phyloP scores from a whole-genome alignment of 1,140 invertebrate species.

The Ruditapes philippinarum region DNA sequence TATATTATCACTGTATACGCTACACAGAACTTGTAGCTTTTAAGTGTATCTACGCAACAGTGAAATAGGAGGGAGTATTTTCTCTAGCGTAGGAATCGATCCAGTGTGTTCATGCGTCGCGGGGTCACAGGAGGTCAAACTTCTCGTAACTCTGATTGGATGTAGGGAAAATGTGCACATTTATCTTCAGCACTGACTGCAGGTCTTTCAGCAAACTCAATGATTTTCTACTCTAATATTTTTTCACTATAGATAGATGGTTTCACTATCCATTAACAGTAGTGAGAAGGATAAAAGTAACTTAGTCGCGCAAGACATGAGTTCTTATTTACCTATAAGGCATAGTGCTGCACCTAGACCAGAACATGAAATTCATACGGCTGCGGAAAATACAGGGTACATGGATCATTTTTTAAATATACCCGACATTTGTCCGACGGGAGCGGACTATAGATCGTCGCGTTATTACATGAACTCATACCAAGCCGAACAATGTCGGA shows the following conservation, averaged over 20 bases:
- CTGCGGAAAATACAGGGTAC: constrained; percentile 79
- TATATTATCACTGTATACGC: constrained; percentile 76
- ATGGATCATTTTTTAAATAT: constrained; percentile 86
- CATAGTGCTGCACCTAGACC: constrained; percentile 70
- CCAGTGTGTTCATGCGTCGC: constrained; percentile 71
- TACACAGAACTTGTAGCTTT: constrained; percentile 64
- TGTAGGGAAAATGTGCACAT: constrained; percentile 78
- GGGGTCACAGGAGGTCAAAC: constrained; percentile 77
- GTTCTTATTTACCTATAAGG: constrained; percentile 77
- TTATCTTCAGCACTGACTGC: constrained; percentile 77
- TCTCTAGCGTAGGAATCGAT: constrained; percentile 77
- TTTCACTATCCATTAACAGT: constrained; percentile 76
- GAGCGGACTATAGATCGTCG: constrained; percentile 80
- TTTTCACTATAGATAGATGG: constrained; percentile 78
- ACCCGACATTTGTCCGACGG: constrained; percentile 84
- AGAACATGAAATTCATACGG: constrained; percentile 75
- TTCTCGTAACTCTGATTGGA: constrained; percentile 79
- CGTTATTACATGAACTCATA: constrained; percentile 82
- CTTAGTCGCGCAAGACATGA: constrained; percentile 74
- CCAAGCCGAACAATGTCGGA: constrained; percentile 82
- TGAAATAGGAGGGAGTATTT: constrained; percentile 73
- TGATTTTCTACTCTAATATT: constrained; percentile 79
- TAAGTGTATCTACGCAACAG: constrained; percentile 72
- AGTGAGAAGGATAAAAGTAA: constrained; percentile 67
- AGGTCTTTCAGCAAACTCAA: constrained; percentile 75